Percentiles rank a stretch among this genome's conserved stretches.
These are phyloP conservation scores for Ormyrus nitidulus DNA, from an alignment of 2,888 invertebrate species.

Conservation along the genomic window DNA sequence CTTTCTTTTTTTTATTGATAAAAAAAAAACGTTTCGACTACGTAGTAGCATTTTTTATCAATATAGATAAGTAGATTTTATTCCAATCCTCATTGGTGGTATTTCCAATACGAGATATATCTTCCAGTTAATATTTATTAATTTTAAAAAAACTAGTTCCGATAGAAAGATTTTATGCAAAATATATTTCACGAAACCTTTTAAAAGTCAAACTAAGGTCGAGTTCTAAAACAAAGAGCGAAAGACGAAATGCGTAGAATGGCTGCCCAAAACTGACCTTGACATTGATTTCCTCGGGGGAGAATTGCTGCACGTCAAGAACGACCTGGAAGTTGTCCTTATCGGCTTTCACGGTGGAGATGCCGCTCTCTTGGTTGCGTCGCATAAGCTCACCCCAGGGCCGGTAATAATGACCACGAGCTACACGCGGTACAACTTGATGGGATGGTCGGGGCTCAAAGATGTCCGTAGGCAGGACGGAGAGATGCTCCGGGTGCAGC, in stretches of 20 bases:
- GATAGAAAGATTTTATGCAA: no score
- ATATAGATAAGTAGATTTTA: no score
- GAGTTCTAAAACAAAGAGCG: no score
- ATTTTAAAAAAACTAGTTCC: neutral
- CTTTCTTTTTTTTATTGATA: no score
- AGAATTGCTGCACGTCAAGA: conserved; percentile 87
- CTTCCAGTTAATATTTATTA: no score
- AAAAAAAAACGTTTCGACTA: no score
- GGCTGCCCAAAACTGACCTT: conserved; percentile 77
- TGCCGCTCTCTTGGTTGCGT: conserved; percentile 85
- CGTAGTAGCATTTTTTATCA: no score
- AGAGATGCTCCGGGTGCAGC: neutral
- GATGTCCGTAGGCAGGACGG: conserved; percentile 35
- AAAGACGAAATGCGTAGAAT: no score
- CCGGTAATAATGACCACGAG: conserved; percentile 79
- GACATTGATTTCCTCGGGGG: conserved; percentile 70
- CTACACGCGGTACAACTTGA: neutral
- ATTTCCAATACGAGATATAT: no score
- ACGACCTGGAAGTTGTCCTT: conserved; percentile 84
- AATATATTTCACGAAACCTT: no score
- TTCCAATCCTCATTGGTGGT: no score
- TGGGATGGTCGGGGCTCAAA: conserved; percentile 31
- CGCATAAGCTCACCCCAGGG: conserved; percentile 82
- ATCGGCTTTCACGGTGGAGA: conserved; percentile 85
- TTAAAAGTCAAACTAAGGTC: no score